Percentiles rank a stretch among this genome's conserved stretches.
Conservation (phyloP, 2,888 invertebrate species). For the Calliopum simillimum region DNA sequence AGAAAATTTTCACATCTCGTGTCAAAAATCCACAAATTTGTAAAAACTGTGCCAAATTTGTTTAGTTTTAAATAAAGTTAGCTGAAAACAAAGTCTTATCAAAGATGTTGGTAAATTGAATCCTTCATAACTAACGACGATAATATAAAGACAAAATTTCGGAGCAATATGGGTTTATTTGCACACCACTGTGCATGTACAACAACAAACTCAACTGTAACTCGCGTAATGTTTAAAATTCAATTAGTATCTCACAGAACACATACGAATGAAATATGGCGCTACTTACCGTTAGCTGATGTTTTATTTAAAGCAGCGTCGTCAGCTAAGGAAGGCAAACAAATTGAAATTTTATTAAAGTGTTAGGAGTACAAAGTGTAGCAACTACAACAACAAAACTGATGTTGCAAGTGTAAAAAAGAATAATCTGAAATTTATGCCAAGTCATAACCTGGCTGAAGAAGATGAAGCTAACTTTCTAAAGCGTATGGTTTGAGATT, state of each 20-base stretch:
- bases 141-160: too few relatives aligned
- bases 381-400: background rate
- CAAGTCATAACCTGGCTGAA: background rate
- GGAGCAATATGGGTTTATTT: background rate
- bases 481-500: background rate
- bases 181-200: background rate
- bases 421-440: constrained; percentile 2
- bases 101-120: too few relatives aligned
- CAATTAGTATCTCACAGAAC: constrained; percentile 1
- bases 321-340: background rate
- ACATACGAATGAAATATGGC: constrained; percentile 13
- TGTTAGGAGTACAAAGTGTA: background rate
- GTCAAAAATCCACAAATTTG: too few relatives aligned
- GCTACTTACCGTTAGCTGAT: constrained; percentile 14
- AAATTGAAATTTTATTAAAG: constrained; percentile 12
- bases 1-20: too few relatives aligned
- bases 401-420: background rate
- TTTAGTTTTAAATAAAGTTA: too few relatives aligned
- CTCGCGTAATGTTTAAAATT: constrained; percentile 5
- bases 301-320: constrained; percentile 19
- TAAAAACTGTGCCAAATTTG: too few relatives aligned
- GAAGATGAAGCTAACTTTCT: too few relatives aligned
- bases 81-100: too few relatives aligned
- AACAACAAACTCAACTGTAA: background rate
- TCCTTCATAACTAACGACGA: too few relatives aligned